Percentiles rank a stretch among this genome's conserved stretches.
Evolutionary conservation across 2,113 vertebrate species (phyloP).

Genomic region (Triplophysa tibetana): DNA sequence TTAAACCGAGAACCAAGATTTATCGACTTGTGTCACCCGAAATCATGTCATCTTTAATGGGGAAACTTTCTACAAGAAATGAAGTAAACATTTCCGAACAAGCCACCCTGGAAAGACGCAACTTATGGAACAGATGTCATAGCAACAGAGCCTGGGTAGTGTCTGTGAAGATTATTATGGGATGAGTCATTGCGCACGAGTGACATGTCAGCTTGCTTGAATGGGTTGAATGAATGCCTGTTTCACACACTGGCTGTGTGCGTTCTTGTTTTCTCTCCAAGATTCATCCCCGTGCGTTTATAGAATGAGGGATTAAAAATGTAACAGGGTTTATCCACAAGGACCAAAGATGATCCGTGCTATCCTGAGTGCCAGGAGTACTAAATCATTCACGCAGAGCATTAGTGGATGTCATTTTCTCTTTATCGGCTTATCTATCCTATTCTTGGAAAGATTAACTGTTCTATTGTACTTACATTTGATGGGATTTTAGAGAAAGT

Average conservation of each 20-base stretch:
- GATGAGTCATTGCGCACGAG: constrained; percentile 67
- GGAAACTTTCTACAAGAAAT: constrained; percentile 22
- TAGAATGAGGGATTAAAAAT: constrained; percentile 61
- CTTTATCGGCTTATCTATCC: constrained; percentile 10
- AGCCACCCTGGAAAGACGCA: constrained; percentile 39
- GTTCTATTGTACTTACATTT: background rate
- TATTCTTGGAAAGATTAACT: background rate
- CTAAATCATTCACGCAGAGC: constrained; percentile 59
- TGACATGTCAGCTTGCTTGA: constrained; percentile 44
- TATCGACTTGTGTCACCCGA: constrained; percentile 21
- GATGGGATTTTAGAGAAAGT: background rate
- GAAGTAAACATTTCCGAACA: constrained; percentile 47
- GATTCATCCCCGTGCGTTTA: constrained; percentile 54
- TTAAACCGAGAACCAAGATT: background rate
- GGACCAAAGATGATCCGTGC: constrained; percentile 52
- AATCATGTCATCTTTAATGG: constrained; percentile 17
- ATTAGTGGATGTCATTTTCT: constrained; percentile 9
- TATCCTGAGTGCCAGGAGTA: constrained; percentile 44
- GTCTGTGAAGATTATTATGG: constrained; percentile 71
- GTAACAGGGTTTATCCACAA: constrained; percentile 56
- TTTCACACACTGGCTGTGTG: constrained; percentile 23
- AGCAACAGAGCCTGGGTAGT: constrained; percentile 70
- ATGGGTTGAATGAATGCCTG: constrained; percentile 44
- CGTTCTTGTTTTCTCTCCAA: constrained; percentile 33
- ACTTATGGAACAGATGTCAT: constrained; percentile 72